Percentiles rank a stretch among this genome's conserved stretches.
Conservation (phyloP, 2,113 vertebrate species). For the Morone saxatilis region DNA sequence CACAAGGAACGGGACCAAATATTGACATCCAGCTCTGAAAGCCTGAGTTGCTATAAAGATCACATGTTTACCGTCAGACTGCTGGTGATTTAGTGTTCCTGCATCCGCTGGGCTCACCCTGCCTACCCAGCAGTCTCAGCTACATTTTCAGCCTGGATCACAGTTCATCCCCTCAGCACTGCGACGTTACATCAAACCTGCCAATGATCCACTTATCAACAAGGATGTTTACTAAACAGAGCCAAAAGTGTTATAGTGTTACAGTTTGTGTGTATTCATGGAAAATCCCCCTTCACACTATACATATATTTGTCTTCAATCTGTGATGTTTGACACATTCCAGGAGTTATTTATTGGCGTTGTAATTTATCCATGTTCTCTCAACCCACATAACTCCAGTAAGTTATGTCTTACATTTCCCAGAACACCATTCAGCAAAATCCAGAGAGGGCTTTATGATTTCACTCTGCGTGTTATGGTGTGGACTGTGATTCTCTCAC, state of each 20-base stretch:
- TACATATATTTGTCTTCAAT: background rate
- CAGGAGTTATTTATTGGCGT: background rate
- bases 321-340: background rate
- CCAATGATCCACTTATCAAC: constrained; percentile 20
- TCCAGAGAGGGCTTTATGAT: background rate
- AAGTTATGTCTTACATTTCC: background rate
- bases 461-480: background rate
- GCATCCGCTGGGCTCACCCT: constrained; percentile 5
- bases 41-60: constrained; percentile 51
- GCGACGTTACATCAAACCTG: constrained; percentile 26
- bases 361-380: background rate
- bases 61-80: constrained; percentile 50
- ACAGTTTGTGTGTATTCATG: background rate
- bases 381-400: no score
- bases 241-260: background rate
- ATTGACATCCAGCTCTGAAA: constrained; percentile 63
- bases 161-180: constrained; percentile 13
- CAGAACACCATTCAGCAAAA: background rate
- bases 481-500: background rate
- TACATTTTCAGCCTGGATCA: constrained; percentile 17
- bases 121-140: constrained; percentile 4
- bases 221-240: constrained; percentile 3
- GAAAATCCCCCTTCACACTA: background rate
- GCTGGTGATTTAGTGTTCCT: constrained; percentile 45
- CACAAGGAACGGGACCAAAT: constrained; percentile 68